A percentile compares a stretch with the other conserved stretches of the same genome.
Conservation (phyloP, 2,113 vertebrate genomes). For the Mastomys coucha region DNA sequence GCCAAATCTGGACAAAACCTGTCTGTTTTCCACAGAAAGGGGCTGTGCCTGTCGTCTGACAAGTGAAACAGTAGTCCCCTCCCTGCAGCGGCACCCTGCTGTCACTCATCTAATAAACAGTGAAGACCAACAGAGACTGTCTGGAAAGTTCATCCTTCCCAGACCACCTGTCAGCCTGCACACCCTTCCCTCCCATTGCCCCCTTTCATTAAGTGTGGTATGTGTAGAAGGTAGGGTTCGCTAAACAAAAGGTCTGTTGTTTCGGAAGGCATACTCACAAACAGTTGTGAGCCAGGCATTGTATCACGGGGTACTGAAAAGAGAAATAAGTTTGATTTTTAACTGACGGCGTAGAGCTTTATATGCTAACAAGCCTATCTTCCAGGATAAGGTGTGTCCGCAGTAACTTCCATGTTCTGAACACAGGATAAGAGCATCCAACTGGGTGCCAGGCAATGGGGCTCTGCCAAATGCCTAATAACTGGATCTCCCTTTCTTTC, state of each 20-base stretch:
- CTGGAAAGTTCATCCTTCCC: not conserved
- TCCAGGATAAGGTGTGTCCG: not conserved
- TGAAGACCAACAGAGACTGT: not conserved
- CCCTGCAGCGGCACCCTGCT: not conserved
- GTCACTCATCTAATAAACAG: not conserved
- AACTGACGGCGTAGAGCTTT: not conserved
- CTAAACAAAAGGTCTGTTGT: not conserved
- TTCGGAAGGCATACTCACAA: not conserved
- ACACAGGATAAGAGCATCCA: not conserved
- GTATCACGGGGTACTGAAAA: not conserved
- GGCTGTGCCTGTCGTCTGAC: too few species aligned
- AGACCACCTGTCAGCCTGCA: not conserved
- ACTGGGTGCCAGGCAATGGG: not conserved
- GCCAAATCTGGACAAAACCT: not conserved
- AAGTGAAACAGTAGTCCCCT: too few species aligned
- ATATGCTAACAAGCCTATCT: constrained; percentile 38
- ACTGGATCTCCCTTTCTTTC: not conserved
- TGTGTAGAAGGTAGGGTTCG: not conserved
- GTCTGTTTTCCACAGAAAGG: not conserved
- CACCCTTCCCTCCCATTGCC: not conserved
- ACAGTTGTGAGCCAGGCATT: not conserved
- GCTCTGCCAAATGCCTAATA: not conserved
- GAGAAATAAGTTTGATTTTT: not conserved
- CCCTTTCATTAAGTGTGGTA: not conserved
- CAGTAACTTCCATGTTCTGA: not conserved